Evolutionary conservation across 2,797 vertebrate species (phyloP).

Genomic region (Pitangus sulphuratus): DNA sequence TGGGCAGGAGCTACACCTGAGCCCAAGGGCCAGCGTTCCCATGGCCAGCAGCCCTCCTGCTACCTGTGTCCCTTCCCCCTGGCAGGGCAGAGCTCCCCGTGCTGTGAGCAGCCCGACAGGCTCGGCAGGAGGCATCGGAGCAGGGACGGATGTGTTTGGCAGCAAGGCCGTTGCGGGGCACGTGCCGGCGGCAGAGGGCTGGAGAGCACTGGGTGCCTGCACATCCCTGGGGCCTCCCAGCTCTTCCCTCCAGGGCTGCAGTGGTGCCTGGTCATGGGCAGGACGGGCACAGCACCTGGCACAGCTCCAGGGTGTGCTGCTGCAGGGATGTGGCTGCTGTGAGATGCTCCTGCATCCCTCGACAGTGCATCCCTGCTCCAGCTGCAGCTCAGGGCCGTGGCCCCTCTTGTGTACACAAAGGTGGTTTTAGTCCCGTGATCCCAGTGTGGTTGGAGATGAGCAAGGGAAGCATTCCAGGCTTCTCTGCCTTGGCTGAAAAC

Average conservation of each 20-base stretch:
- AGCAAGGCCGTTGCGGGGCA: background rate
- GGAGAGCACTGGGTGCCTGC: background rate
- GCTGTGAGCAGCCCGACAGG: background rate
- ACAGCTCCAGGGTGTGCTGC: background rate
- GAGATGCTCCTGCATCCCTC: background rate
- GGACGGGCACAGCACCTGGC: background rate
- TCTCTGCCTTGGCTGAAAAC: background rate
- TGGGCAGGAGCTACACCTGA: background rate
- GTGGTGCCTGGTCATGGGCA: rapidly evolving
- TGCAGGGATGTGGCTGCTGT: rapidly evolving
- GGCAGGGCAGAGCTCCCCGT: background rate
- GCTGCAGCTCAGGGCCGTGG: rapidly evolving
- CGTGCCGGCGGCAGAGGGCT: constrained; percentile 18
- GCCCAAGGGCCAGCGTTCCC: background rate
- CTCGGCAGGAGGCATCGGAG: background rate
- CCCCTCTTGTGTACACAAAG: background rate
- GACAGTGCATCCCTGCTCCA: rapidly evolving
- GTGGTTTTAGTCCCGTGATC: background rate
- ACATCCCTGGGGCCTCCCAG: background rate
- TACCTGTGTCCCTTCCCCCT: rapidly evolving
- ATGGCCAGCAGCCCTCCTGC: background rate
- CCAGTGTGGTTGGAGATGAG: rapidly evolving
- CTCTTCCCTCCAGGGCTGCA: background rate
- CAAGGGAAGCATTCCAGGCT: background rate
- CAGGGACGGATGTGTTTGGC: constrained; percentile 1